Evolutionary conservation across 2,888 invertebrate species (phyloP), one percentile per base, ranked within the genome.

Genomic region (Melikaiella ostensackeni): DNA sequence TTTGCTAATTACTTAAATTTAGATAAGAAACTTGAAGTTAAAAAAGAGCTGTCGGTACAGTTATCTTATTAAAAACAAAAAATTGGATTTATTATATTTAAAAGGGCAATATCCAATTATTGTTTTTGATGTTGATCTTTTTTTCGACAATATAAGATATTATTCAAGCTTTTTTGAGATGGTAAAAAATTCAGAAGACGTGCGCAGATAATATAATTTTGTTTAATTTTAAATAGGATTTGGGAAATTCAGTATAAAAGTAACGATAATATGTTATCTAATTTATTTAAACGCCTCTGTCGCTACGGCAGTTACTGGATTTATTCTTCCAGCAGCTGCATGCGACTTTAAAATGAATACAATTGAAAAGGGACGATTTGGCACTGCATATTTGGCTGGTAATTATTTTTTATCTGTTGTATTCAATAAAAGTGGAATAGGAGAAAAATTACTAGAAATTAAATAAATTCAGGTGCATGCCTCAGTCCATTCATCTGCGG

Each of bases 221-320:
- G 21, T 55, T 1, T 55, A 8, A 46, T 70, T 70, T 30, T 30
- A 5, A 30, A 19, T 70, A 70, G 70, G 70, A 30, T 70, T 70
- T 33, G 70, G 70, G 1, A 70, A 70, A n/a, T 70, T 97, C 92
- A 97, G 97, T 91, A 94, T 95, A 89, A 93, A 94, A 85, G 92
- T 97, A 84, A 92, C 97, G 89, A 93, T 95, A 78, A 92, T 97
- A 91, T 95, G 95, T 86, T 97, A 96, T 33, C 92, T 96, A 88
- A 96, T 97, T 82, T 97, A 96, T 90, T 93, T 96, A 84, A 96
- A 96, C 92, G 96, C 96, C 70, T 96, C 97, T 76, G 94, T 97
- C 83, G 96, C 96, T 42, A 95, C 96, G 86, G 95, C 95, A 75
- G 96, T 95, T 84, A 93, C 97, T 81, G 97, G 96, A 66, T 96